These are phyloP conservation scores for Morone chrysops DNA, from an alignment of 2,113 vertebrate genomes.

Conservation along the genomic window DNA sequence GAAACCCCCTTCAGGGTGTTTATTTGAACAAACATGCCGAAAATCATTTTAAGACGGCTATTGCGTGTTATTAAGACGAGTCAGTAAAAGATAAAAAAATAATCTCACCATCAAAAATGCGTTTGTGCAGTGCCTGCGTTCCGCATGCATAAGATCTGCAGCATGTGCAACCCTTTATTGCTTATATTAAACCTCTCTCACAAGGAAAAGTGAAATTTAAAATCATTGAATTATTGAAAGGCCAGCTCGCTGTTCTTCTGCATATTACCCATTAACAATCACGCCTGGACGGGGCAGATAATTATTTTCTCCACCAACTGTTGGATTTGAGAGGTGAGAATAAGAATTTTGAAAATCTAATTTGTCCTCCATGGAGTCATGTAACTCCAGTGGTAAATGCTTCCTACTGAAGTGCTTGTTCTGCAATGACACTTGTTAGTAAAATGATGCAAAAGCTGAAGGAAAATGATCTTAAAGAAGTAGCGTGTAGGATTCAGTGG, in stretches of 20 bases:
- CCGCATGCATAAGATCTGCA: not conserved
- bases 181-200: slow-evolving; percentile 42
- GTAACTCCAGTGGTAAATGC: not conserved
- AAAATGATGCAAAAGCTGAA: not conserved
- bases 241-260: slow-evolving; percentile 19
- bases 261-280: slow-evolving; percentile 57
- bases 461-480: too few species aligned
- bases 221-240: slow-evolving; percentile 55
- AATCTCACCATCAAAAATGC: not conserved
- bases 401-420: not conserved
- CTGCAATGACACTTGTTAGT: not conserved
- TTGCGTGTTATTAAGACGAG: not conserved
- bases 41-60: not conserved
- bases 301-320: slow-evolving; percentile 35
- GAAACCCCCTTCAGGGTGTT: slow-evolving; percentile 17
- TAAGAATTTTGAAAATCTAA: not conserved
- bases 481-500: too few species aligned
- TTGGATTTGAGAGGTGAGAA: slow-evolving; percentile 9
- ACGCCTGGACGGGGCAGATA: slow-evolving; percentile 33
- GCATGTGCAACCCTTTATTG: slow-evolving; percentile 7
- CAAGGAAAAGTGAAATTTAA: slow-evolving; percentile 37
- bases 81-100: not conserved
- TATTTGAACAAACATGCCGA: slow-evolving; percentile 26
- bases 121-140: not conserved
- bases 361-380: not conserved